Conservation (phyloP, 2,888 invertebrate genomes). For the Rhagium mordax region DNA sequence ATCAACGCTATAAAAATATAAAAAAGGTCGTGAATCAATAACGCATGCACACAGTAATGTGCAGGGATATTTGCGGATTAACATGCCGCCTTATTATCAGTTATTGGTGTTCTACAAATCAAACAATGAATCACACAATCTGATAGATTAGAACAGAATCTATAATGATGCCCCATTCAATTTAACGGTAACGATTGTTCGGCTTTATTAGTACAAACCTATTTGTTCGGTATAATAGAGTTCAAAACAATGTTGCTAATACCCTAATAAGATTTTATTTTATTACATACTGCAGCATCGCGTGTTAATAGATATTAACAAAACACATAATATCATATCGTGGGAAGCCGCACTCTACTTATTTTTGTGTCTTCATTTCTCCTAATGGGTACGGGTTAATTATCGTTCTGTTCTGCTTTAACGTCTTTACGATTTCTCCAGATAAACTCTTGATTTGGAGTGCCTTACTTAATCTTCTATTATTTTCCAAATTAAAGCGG, state of each 20-base stretch:
- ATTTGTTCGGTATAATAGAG: slow-evolving; percentile 16
- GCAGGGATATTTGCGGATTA: too few species aligned
- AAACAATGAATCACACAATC: too few species aligned
- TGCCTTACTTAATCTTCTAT: not conserved
- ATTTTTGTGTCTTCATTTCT: slow-evolving; percentile 44
- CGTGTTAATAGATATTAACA: slow-evolving; percentile 55
- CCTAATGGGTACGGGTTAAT: slow-evolving; percentile 37
- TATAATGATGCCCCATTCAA: not conserved
- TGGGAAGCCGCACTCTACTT: slow-evolving; percentile 46
- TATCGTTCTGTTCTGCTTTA: slow-evolving; percentile 10
- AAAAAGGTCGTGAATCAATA: too few species aligned
- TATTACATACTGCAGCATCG: slow-evolving; percentile 49
- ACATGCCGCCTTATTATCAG: too few species aligned
- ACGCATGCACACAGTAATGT: too few species aligned
- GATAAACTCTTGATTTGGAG: not conserved
- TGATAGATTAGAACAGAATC: too few species aligned
- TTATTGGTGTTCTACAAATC: too few species aligned
- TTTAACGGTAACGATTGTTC: slow-evolving; percentile 11
- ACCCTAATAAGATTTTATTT: slow-evolving; percentile 55
- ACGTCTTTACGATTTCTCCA: not conserved
- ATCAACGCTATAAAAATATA: too few species aligned
- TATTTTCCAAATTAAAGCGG: not conserved
- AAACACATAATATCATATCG: slow-evolving; percentile 47
- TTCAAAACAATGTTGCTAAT: slow-evolving; percentile 49
- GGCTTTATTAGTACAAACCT: not conserved